Evolutionary conservation across 2,888 invertebrate genomes (phyloP).

Genomic region (Cosmia pyralina): DNA sequence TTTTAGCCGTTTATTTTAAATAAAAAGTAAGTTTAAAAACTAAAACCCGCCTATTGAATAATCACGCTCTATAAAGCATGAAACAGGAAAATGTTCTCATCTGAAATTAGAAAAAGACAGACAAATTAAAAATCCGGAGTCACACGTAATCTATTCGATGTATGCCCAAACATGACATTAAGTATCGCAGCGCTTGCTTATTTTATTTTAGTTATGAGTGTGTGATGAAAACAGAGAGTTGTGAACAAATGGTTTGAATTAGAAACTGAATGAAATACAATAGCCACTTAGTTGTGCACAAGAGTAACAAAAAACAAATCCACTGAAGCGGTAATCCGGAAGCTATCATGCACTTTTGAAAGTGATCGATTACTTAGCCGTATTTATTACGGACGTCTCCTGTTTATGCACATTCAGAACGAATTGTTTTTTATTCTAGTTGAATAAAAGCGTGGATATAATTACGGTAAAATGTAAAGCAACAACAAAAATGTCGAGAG

Average conservation of each 20-base stretch:
- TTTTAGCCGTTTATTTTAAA: too few species aligned
- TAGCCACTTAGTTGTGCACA: constrained; percentile 22
- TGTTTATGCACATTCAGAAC: constrained; percentile 12
- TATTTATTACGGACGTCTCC: constrained; percentile 1
- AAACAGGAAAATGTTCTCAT: too few species aligned
- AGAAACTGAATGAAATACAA: constrained; percentile 31
- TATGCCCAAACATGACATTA: too few species aligned
- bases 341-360: constrained; percentile 37
- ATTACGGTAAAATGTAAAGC: background rate
- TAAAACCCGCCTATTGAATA: too few species aligned
- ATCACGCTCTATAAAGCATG: too few species aligned
- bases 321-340: constrained; percentile 38
- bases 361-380: constrained; percentile 29
- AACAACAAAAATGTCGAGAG: too few species aligned
- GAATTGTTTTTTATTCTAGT: constrained; percentile 7
- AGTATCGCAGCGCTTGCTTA: too few species aligned
- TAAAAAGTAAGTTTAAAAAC: too few species aligned
- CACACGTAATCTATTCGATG: too few species aligned
- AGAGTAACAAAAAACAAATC: constrained; percentile 25
- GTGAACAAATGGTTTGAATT: constrained; percentile 5
- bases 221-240: background rate
- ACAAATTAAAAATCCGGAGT: too few species aligned
- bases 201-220: too few species aligned
- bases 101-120: too few species aligned
- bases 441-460: background rate